Base-by-base conservation (phyloP, 1,140 invertebrate species). In the Octopus bimaculoides region DNA sequence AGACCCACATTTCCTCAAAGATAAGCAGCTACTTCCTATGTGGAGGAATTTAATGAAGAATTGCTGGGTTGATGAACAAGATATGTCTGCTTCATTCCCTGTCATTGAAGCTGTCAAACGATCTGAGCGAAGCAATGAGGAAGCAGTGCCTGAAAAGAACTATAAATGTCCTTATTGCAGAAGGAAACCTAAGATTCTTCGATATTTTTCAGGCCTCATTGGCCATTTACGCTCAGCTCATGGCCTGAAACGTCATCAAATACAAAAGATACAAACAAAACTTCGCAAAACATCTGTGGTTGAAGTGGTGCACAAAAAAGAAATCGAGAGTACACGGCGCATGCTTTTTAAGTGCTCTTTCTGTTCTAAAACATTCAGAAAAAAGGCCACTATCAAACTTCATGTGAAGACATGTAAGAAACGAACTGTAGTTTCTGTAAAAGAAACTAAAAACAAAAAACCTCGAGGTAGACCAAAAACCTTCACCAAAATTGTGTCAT, bases 181-280 rank as follows among this genome's bases (percentile, higher is more conserved):
- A 20, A 71, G 26, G 26, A 71, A 71, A 71, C 66, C 66, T 14
- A 71, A 71, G 26, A 71, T 71, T 0, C 66, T 71, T 5, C 66
- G 66, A 6, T 75, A 75, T 52, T 75, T 75, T 75, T 75, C 74
- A 41, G 74, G 74, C 8, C 41, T 75, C 6, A 75, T 75, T 75
- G 52, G 26, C 6, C 74, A 75, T 3, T 53, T 75, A 52, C 74
- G 74, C 5, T 52, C 74, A 8, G 52, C 14, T 7, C 74, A 75
- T 41, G 52, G 74, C 8, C 52, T 75, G 74, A 75, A 75, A 41
- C 26, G 74, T 41, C 7, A 41, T 52, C 74, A 75, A 52, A 20
- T 75, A 41, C 52, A 75, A 9, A 52, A 52, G 20, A 75, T 75
- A 52, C 74, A 53, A 14, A 9, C 26, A 52, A 75, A 75, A 75